Percentiles rank a stretch among this genome's conserved stretches.
These are phyloP conservation scores for Nymphicus hollandicus DNA, from an alignment of 2,113 vertebrate genomes.

Conservation along the genomic window DNA sequence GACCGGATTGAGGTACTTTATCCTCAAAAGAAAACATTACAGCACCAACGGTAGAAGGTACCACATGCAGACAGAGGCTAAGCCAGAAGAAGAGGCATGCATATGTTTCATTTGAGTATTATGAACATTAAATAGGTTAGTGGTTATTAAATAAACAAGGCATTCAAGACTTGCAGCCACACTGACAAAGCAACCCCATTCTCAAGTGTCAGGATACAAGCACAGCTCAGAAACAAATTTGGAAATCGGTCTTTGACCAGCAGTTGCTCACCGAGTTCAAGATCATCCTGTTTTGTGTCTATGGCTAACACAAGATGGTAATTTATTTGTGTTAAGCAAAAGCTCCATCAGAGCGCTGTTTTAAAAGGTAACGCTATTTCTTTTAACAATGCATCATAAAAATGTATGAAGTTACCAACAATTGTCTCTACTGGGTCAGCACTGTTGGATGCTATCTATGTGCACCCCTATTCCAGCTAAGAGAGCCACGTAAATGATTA, in stretches of 20 bases:
- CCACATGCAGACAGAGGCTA: neutral
- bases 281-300: neutral
- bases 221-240: neutral
- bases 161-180: slow-evolving; percentile 27
- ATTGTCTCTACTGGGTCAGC: neutral
- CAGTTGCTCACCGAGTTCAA: neutral
- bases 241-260: neutral
- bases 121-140: neutral
- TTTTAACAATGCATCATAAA: neutral
- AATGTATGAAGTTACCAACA: neutral
- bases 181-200: neutral
- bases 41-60: rapidly evolving
- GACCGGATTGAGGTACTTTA: neutral
- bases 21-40: rapidly evolving
- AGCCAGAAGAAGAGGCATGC: neutral
- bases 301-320: neutral
- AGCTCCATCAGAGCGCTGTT: neutral
- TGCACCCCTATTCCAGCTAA: neutral
- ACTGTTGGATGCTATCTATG: rapidly evolving
- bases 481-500: rapidly evolving
- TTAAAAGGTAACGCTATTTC: neutral
- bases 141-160: slow-evolving; percentile 23
- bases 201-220: neutral
- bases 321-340: neutral
- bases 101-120: neutral